Evolutionary conservation across 2,888 invertebrate species (phyloP).

Genomic region (Blastobasis adustella): DNA sequence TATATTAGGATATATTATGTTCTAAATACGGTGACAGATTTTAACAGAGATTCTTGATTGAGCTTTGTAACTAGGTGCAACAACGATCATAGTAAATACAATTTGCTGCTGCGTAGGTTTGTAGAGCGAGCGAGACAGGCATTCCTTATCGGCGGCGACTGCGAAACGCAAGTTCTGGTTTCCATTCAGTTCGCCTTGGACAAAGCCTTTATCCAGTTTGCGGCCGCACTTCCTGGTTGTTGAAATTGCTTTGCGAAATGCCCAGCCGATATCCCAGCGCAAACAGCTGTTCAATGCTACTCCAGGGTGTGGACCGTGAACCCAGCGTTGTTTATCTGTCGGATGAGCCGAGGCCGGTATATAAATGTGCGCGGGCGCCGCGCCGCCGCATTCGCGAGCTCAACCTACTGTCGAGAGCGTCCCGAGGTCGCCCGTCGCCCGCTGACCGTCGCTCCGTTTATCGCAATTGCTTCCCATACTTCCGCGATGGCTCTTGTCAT

Average conservation of each 20-base stretch:
- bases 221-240: slow-evolving; percentile 31
- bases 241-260: slow-evolving; percentile 33
- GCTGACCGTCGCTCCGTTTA: slow-evolving; percentile 62
- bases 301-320: slow-evolving; percentile 69
- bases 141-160: neutral
- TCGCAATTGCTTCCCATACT: slow-evolving; percentile 56
- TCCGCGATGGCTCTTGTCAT: slow-evolving; percentile 49
- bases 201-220: slow-evolving; percentile 22
- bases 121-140: too few species aligned
- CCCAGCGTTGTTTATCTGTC: slow-evolving; percentile 56
- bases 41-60: too few species aligned
- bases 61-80: too few species aligned
- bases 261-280: slow-evolving; percentile 41
- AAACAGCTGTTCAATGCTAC: slow-evolving; percentile 43
- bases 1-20: too few species aligned
- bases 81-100: too few species aligned
- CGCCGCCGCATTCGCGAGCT: slow-evolving; percentile 68
- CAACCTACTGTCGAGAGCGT: slow-evolving; percentile 54
- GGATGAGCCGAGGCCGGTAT: slow-evolving; percentile 72
- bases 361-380: slow-evolving; percentile 56
- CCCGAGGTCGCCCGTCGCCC: slow-evolving; percentile 43
- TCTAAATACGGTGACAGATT: too few species aligned
- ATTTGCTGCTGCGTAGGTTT: too few species aligned
- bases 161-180: slow-evolving; percentile 20
- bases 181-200: slow-evolving; percentile 20